phyloP scores from a whole-genome alignment of 2,888 invertebrate genomes.

The Zele albiditarsus region DNA sequence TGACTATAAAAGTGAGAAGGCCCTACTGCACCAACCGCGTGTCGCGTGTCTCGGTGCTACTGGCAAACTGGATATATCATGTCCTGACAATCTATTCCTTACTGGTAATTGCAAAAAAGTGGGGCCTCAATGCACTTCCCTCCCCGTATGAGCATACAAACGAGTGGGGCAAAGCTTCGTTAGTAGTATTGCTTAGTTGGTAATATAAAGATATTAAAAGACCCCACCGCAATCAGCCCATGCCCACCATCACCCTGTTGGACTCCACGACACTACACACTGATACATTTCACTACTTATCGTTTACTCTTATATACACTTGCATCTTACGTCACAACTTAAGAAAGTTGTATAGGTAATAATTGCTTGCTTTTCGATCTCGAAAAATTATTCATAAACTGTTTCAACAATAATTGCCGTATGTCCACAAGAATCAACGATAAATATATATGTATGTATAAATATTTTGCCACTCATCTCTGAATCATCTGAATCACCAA shows the following conservation, averaged over 20 bases:
- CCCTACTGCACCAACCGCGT: slow-evolving; percentile 49
- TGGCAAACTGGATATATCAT: slow-evolving; percentile 60
- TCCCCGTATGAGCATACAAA: slow-evolving; percentile 32
- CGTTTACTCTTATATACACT: slow-evolving; percentile 43
- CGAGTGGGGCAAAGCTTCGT: slow-evolving; percentile 16
- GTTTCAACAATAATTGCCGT: background rate
- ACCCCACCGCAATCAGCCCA: slow-evolving; percentile 38
- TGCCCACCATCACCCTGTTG: slow-evolving; percentile 39
- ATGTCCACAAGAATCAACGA: too few species aligned
- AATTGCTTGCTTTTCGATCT: slow-evolving; percentile 29
- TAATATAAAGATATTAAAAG: slow-evolving; percentile 7
- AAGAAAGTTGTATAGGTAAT: slow-evolving; percentile 60
- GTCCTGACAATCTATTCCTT: slow-evolving; percentile 53
- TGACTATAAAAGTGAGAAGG: background rate
- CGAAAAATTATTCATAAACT: background rate
- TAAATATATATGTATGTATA: background rate
- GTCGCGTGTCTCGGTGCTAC: slow-evolving; percentile 58
- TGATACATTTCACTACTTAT: slow-evolving; percentile 50
- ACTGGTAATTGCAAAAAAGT: slow-evolving; percentile 55
- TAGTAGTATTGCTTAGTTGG: slow-evolving; percentile 1
- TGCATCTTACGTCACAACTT: slow-evolving; percentile 57
- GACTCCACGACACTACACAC: slow-evolving; percentile 11
- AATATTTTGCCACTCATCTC: background rate
- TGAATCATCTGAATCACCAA: background rate
- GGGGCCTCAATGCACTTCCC: slow-evolving; percentile 50